Conservation (phyloP, 2,797 vertebrate genomes). For the Craterocephalus amniculus region DNA sequence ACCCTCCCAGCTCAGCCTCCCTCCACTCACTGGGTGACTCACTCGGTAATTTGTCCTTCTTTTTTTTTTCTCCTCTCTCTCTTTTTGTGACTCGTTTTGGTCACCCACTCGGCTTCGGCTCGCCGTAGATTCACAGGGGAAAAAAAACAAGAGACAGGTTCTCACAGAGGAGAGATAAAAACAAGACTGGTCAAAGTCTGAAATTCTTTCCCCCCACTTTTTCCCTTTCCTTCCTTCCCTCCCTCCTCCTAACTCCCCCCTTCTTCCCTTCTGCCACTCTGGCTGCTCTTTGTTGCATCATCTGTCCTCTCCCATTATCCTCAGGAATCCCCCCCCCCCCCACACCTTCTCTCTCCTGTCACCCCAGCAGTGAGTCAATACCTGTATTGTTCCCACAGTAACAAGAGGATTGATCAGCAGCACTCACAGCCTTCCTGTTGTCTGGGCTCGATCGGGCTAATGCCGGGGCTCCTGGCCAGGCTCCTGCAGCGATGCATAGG, state of each 20-base stretch:
- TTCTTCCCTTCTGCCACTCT: slow-evolving; percentile 65
- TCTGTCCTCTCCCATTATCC: slow-evolving; percentile 82
- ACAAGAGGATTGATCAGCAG: slow-evolving; percentile 79
- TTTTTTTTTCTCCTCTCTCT: slow-evolving; percentile 35
- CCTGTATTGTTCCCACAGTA: slow-evolving; percentile 83
- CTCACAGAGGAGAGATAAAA: slow-evolving; percentile 50
- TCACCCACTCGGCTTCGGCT: slow-evolving; percentile 69
- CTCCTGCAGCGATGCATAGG: slow-evolving; percentile 46
- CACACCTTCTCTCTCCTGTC: slow-evolving; percentile 32
- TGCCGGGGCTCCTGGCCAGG: slow-evolving; percentile 48
- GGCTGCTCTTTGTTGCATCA: slow-evolving; percentile 84
- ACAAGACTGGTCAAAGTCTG: slow-evolving; percentile 71
- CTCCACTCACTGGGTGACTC: slow-evolving; percentile 66
- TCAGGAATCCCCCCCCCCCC: slow-evolving; percentile 40
- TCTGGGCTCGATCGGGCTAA: slow-evolving; percentile 64
- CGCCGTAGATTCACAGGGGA: slow-evolving; percentile 32
- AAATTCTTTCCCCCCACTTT: slow-evolving; percentile 53
- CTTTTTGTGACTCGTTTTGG: slow-evolving; percentile 55
- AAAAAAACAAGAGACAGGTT: slow-evolving; percentile 15
- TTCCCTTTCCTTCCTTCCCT: slow-evolving; percentile 26
- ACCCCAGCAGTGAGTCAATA: slow-evolving; percentile 79
- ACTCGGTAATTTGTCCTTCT: slow-evolving; percentile 53
- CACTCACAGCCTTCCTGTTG: slow-evolving; percentile 77
- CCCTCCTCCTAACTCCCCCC: slow-evolving; percentile 34
- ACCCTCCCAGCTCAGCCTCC: slow-evolving; percentile 32